phyloP scores from a whole-genome alignment of 2,888 invertebrate genomes.

The Barypeithes pellucidus region DNA sequence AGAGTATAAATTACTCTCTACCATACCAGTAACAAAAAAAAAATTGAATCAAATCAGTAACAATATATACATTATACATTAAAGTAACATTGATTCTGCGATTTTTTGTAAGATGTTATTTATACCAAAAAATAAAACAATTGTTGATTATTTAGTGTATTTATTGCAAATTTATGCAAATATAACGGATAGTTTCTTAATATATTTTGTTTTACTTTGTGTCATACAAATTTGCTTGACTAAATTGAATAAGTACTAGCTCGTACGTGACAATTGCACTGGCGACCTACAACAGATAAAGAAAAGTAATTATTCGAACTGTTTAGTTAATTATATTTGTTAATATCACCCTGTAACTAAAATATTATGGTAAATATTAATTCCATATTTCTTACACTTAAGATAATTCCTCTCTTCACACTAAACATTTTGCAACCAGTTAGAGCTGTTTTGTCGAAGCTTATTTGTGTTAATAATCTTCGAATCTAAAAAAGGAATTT shows the following conservation, averaged over 20 bases:
- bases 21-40: too few relatives aligned
- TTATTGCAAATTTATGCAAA: too few relatives aligned
- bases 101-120: too few relatives aligned
- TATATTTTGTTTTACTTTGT: background rate
- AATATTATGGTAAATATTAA: background rate
- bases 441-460: constrained; percentile 64
- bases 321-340: background rate
- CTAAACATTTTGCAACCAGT: constrained; percentile 67
- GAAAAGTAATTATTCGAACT: background rate
- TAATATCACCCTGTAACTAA: background rate
- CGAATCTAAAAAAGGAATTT: constrained; percentile 61
- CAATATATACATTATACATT: too few relatives aligned
- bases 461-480: constrained; percentile 65
- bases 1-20: too few relatives aligned
- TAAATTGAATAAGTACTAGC: constrained; percentile 64
- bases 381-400: constrained; percentile 63
- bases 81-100: too few relatives aligned
- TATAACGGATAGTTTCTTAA: too few relatives aligned
- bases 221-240: constrained; percentile 32
- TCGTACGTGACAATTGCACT: constrained; percentile 66
- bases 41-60: too few relatives aligned
- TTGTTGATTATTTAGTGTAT: too few relatives aligned
- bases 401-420: constrained; percentile 65
- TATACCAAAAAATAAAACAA: too few relatives aligned
- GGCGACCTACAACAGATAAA: constrained; percentile 55